A percentile compares a stretch with the other conserved stretches of the same genome.
Conservation (phyloP, 2,888 invertebrate species). For the Hedya salicella region DNA sequence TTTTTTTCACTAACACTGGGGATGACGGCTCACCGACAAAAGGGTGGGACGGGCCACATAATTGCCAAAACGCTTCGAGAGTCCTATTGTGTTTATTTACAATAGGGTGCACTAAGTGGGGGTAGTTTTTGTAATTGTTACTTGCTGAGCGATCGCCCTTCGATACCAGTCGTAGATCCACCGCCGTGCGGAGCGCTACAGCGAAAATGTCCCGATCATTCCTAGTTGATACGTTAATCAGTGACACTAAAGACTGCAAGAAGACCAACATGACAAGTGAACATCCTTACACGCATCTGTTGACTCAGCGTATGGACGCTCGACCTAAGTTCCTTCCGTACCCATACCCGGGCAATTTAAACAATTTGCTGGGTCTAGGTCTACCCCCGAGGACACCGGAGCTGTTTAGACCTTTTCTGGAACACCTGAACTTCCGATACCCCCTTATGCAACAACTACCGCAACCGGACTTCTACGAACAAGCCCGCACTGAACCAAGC, state of each 20-base stretch:
- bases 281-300: constrained; percentile 70
- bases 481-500: constrained; percentile 58
- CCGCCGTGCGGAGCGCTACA: constrained; percentile 56
- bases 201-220: constrained; percentile 91
- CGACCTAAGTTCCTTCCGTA: constrained; percentile 85
- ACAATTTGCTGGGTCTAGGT: constrained; percentile 87
- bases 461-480: constrained; percentile 67
- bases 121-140: constrained; percentile 85
- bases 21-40: constrained; percentile 81
- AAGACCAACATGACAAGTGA: constrained; percentile 72
- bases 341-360: constrained; percentile 86
- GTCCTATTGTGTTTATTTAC: constrained; percentile 81
- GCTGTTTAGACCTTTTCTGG: constrained; percentile 78
- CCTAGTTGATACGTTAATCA: constrained; percentile 91
- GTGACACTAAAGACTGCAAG: constrained; percentile 83
- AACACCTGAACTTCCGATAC: constrained; percentile 76
- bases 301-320: constrained; percentile 67
- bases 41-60: constrained; percentile 83
- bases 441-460: constrained; percentile 76
- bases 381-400: constrained; percentile 83
- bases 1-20: constrained; percentile 71
- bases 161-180: constrained; percentile 67
- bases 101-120: constrained; percentile 83
- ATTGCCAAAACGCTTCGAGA: constrained; percentile 85
- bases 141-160: constrained; percentile 68